These are phyloP conservation scores for Agrypnia vestita DNA, from an alignment of 1,140 invertebrate genomes.

Conservation along the genomic window DNA sequence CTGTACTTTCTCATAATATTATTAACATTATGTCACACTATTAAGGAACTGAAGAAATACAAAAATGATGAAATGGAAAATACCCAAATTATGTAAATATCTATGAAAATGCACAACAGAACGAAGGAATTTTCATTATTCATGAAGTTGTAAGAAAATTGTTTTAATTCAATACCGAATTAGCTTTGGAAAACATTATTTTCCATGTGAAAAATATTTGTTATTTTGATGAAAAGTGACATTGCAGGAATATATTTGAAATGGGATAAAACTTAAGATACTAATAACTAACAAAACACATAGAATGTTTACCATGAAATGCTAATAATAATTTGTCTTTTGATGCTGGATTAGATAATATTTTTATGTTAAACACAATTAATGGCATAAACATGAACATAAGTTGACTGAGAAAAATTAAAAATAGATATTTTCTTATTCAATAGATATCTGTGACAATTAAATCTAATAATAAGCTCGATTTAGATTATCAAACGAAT, in stretches of 20 bases:
- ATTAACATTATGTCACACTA: constrained; percentile 16
- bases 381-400: constrained; percentile 18
- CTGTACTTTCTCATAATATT: constrained; percentile 27
- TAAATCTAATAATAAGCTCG: constrained; percentile 61
- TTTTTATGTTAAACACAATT: constrained; percentile 25
- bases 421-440: constrained; percentile 28
- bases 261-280: constrained; percentile 37
- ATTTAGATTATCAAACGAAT: constrained; percentile 61
- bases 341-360: constrained; percentile 45
- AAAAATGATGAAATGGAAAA: constrained; percentile 12
- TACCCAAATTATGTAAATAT: neutral
- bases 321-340: constrained; percentile 52
- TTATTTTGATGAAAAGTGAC: neutral
- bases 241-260: neutral
- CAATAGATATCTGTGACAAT: constrained; percentile 35
- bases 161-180: too few relatives aligned
- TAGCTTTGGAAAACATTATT: neutral
- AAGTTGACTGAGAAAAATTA: constrained; percentile 13
- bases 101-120: too few relatives aligned
- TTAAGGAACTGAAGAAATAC: constrained; percentile 9
- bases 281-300: constrained; percentile 31
- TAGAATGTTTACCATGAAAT: constrained; percentile 48
- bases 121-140: too few relatives aligned
- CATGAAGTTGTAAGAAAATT: too few relatives aligned
- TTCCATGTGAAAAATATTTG: neutral